Conservation (phyloP, 2,888 invertebrate genomes). For the Neuroscelio doddi region DNA sequence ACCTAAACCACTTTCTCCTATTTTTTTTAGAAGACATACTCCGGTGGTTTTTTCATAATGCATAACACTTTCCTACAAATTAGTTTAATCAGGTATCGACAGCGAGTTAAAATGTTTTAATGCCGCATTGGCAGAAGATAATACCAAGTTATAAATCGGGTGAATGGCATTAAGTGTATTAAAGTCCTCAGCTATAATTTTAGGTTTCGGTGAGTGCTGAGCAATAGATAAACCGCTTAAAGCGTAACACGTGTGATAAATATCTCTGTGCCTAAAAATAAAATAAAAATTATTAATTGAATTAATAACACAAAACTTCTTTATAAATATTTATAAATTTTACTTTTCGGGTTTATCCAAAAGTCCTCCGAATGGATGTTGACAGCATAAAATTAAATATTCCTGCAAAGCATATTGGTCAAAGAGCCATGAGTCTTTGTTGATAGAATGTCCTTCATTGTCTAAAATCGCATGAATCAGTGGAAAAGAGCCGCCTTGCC, state of each 20-base stretch:
- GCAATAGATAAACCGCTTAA: slow-evolving; percentile 95
- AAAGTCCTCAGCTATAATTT: slow-evolving; percentile 65
- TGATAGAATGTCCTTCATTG: slow-evolving; percentile 70
- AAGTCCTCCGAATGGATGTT: slow-evolving; percentile 89
- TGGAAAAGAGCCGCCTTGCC: slow-evolving; percentile 96
- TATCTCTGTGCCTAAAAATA: slow-evolving; percentile 83
- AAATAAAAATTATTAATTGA: slow-evolving; percentile 12
- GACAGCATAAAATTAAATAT: slow-evolving; percentile 95
- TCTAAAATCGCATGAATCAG: slow-evolving; percentile 84
- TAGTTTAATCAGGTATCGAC: slow-evolving; percentile 57
- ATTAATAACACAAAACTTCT: too few species aligned
- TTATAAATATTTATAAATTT: slow-evolving; percentile 59
- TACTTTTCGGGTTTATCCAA: slow-evolving; percentile 97
- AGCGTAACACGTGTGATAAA: slow-evolving; percentile 98
- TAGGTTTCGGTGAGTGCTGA: slow-evolving; percentile 77
- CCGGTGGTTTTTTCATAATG: too few species aligned
- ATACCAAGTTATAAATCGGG: slow-evolving; percentile 65
- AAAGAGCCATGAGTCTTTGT: slow-evolving; percentile 79
- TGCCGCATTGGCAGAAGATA: slow-evolving; percentile 59
- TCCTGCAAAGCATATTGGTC: slow-evolving; percentile 93
- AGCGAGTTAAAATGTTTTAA: slow-evolving; percentile 60
- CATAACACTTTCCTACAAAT: background rate
- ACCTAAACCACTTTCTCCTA: too few species aligned
- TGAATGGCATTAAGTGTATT: slow-evolving; percentile 64
- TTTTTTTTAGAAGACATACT: too few species aligned